These are phyloP conservation scores for Reticulitermes speratus DNA, from an alignment of 1,140 invertebrate species.

Conservation along the genomic window DNA sequence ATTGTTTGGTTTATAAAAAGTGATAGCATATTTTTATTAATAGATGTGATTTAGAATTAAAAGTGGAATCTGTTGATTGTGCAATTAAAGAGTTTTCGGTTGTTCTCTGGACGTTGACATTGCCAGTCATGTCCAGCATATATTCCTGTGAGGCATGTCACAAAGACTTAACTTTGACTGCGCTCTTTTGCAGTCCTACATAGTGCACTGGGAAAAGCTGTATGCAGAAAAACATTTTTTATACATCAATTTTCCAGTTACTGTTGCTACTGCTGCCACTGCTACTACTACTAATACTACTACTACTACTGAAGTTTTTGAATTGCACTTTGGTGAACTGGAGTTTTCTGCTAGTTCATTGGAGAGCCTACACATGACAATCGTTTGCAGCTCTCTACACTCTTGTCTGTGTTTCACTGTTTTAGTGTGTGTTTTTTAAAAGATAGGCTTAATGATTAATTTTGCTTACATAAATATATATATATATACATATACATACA, in stretches of 20 bases:
- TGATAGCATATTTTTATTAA: slow-evolving; percentile 10
- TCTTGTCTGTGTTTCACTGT: slow-evolving; percentile 22
- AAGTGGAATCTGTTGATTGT: slow-evolving; percentile 16
- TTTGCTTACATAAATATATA: slow-evolving; percentile 23
- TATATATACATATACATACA: slow-evolving; percentile 28
- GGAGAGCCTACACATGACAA: slow-evolving; percentile 13
- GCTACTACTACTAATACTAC: no score
- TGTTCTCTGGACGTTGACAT: not conserved
- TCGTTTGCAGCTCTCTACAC: slow-evolving; percentile 21
- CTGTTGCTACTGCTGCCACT: not conserved
- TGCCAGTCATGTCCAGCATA: not conserved
- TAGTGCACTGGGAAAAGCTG: not conserved
- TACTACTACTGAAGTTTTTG: not conserved
- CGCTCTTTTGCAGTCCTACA: not conserved
- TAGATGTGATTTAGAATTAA: slow-evolving; percentile 21
- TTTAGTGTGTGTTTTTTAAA: slow-evolving; percentile 33
- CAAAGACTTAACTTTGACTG: not conserved
- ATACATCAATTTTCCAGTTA: not conserved
- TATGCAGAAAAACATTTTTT: not conserved
- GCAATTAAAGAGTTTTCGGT: slow-evolving; percentile 21
- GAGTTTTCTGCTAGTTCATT: not conserved
- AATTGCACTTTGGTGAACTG: not conserved
- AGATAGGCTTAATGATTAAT: slow-evolving; percentile 18
- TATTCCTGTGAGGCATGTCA: not conserved
- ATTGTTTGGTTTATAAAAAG: slow-evolving; percentile 8